Percentiles rank a stretch among this genome's conserved stretches.
These are phyloP conservation scores for Melanotus villosus DNA, from an alignment of 2,888 invertebrate species.

Conservation along the genomic window DNA sequence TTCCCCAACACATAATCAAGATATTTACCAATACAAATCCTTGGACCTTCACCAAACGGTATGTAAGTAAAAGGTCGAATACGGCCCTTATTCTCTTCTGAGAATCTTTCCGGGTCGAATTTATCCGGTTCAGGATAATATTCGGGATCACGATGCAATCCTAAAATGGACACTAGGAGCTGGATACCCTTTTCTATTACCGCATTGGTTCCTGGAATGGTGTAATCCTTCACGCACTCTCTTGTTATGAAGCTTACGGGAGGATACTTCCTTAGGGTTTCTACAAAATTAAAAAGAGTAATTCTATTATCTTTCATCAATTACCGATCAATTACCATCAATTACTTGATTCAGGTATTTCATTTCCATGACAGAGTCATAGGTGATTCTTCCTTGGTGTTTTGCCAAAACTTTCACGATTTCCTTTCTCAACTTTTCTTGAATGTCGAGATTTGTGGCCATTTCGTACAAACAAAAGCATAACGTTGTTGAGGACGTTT, in stretches of 20 bases:
- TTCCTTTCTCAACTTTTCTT: conserved; percentile 69
- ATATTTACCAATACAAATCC: conserved; percentile 44
- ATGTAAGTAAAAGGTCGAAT: conserved; percentile 53
- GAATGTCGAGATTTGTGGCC: conserved; percentile 70
- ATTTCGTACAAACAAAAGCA: conserved; percentile 72
- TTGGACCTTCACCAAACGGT: conserved; percentile 58
- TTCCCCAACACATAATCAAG: too few species aligned
- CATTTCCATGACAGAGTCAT: conserved; percentile 73
- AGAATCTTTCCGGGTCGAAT: conserved; percentile 63
- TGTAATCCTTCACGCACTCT: conserved; percentile 53
- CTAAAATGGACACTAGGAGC: conserved; percentile 54
- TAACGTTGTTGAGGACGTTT: conserved; percentile 75
- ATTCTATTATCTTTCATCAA: too few species aligned
- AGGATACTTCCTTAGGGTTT: conserved; percentile 64
- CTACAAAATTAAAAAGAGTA: conserved; percentile 53
- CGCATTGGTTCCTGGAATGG: conserved; percentile 52
- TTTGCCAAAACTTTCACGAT: conserved; percentile 66
- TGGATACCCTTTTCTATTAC: conserved; percentile 50
- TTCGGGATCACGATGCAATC: conserved; percentile 59
- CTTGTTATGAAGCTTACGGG: conserved; percentile 56
- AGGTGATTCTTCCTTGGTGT: conserved; percentile 69
- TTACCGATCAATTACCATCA: too few species aligned
- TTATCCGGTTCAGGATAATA: conserved; percentile 60
- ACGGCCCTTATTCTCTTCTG: conserved; percentile 48
- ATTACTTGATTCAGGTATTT: conserved; percentile 72